Conservation (phyloP, 2,113 vertebrate species). For the Anoplopoma fimbria region DNA sequence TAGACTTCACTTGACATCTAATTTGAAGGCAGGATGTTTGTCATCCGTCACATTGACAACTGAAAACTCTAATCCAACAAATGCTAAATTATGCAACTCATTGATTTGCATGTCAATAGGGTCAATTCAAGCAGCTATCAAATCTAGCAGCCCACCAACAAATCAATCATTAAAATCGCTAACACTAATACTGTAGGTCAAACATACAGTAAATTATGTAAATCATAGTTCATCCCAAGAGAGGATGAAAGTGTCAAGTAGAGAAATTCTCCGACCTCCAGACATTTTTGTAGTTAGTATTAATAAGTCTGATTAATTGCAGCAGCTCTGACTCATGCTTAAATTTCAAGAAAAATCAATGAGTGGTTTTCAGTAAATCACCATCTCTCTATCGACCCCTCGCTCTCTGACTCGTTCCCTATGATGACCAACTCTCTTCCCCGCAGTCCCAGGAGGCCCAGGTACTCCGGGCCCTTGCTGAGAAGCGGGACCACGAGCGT, state of each 20-base stretch:
- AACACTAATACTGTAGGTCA: constrained; percentile 3
- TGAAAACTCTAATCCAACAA: constrained; percentile 8
- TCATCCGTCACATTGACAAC: neutral
- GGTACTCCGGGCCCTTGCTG: constrained; percentile 91
- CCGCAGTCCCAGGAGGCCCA: constrained; percentile 93
- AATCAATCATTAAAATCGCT: constrained; percentile 64
- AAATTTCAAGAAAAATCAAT: neutral
- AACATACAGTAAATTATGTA: neutral
- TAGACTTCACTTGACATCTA: neutral
- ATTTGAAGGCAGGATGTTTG: constrained; percentile 20
- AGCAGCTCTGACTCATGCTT: constrained; percentile 2
- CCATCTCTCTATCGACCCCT: neutral
- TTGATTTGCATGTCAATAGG: constrained; percentile 52
- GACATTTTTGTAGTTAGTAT: neutral
- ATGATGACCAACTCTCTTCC: neutral
- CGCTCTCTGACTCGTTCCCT: constrained; percentile 26
- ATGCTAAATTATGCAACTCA: constrained; percentile 40
- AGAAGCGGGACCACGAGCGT: constrained; percentile 94
- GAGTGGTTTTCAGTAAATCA: neutral
- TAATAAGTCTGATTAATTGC: neutral
- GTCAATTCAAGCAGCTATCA: constrained; percentile 34
- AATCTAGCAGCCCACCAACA: constrained; percentile 38
- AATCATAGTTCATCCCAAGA: neutral
- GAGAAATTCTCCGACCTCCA: neutral
- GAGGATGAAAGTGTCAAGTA: neutral